A percentile compares a stretch with the other conserved stretches of the same genome.
phyloP scores from a whole-genome alignment of 2,797 vertebrate species.

The Brachymystax lenok region DNA sequence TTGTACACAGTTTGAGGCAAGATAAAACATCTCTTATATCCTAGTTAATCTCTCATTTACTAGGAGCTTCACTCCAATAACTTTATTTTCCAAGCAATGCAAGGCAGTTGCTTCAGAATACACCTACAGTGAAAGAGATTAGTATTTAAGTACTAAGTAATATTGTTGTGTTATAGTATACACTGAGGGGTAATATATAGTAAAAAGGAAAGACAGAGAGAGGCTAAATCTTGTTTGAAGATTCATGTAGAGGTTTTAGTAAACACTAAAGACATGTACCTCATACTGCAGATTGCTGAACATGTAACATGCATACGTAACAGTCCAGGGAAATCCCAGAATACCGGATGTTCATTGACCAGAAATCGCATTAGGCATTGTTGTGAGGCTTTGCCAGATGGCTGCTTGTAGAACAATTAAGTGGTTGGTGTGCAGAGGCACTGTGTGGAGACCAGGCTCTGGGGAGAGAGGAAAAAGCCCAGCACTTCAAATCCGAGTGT shows the following conservation, averaged over 20 bases:
- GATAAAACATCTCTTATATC: background rate
- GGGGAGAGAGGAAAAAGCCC: conserved; percentile 28
- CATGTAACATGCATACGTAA: background rate
- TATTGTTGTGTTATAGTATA: background rate
- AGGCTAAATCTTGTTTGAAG: background rate
- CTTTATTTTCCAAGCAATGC: background rate
- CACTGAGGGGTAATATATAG: background rate
- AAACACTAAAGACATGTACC: background rate
- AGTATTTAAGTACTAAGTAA: background rate
- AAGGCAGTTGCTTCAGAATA: background rate
- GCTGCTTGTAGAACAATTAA: conserved; percentile 60
- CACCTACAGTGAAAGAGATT: background rate
- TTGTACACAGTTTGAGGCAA: background rate
- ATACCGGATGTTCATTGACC: conserved; percentile 12
- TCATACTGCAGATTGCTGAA: background rate
- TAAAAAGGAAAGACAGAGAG: background rate
- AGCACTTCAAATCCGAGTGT: conserved; percentile 51
- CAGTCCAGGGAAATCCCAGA: background rate
- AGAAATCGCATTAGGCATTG: conserved; percentile 62
- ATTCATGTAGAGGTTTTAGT: background rate
- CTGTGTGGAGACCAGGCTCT: conserved; percentile 43
- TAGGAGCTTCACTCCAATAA: background rate
- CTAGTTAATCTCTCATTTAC: too few relatives aligned
- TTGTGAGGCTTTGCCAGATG: conserved; percentile 68
- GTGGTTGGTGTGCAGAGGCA: conserved; percentile 43